Evolutionary conservation across 2,797 vertebrate genomes (phyloP).

Genomic region (Notamacropus eugenii): DNA sequence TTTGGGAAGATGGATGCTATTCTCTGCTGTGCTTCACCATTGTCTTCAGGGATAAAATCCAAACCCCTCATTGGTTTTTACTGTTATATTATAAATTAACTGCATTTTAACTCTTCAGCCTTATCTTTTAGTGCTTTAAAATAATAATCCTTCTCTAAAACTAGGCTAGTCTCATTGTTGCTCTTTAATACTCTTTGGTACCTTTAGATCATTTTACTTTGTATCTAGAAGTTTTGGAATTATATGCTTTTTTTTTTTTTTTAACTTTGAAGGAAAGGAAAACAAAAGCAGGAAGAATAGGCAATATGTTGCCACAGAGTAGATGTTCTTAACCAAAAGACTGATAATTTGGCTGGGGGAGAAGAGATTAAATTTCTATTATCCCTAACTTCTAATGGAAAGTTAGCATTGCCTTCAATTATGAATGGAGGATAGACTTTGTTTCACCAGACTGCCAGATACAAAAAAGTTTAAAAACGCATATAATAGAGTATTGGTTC

Average conservation of each 20-base stretch:
- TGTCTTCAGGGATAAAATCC: not conserved
- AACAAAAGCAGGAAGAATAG: not conserved
- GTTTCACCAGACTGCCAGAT: not conserved
- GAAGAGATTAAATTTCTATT: not conserved
- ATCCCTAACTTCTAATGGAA: not conserved
- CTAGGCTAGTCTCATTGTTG: not conserved
- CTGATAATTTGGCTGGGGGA: not conserved
- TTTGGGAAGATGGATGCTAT: not conserved
- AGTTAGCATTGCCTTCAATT: not conserved
- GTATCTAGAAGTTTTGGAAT: not conserved
- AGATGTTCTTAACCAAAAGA: not conserved
- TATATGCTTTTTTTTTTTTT: not conserved
- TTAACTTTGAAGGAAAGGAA: not conserved
- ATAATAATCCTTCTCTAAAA: not conserved
- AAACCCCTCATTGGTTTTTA: not conserved
- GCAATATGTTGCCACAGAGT: not conserved
- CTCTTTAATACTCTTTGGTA: not conserved
- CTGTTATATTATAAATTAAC: not conserved
- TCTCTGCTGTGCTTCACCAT: not conserved
- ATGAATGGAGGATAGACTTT: not conserved
- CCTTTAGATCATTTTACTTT: not conserved
- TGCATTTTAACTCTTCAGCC: not conserved
- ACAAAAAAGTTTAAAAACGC: not conserved
- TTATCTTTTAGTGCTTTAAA: not conserved
- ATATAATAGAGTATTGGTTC: not conserved